These are phyloP conservation scores for Cossypha heuglini DNA, from an alignment of 2,797 vertebrate genomes.

Conservation along the genomic window DNA sequence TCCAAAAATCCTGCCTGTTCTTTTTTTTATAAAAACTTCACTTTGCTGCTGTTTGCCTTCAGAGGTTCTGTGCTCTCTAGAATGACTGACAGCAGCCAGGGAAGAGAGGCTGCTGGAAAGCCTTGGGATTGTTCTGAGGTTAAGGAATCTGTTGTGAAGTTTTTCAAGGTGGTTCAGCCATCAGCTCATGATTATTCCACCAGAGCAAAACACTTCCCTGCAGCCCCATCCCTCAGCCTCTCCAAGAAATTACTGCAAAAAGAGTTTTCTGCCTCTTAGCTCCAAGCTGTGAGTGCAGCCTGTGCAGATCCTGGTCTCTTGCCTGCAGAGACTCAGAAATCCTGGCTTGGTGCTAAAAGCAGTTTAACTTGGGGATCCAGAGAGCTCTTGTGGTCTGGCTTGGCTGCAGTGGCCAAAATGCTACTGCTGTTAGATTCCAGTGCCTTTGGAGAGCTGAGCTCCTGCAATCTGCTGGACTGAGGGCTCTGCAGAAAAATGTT, in stretches of 20 bases:
- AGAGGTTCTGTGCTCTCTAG: background rate
- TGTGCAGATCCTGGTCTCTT: background rate
- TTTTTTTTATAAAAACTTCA: background rate
- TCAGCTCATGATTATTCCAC: background rate
- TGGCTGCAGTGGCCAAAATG: constrained; percentile 15
- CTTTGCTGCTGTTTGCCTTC: background rate
- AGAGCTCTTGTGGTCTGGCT: background rate
- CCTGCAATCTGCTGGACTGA: background rate
- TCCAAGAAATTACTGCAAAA: background rate
- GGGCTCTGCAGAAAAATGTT: background rate
- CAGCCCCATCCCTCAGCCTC: background rate
- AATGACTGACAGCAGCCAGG: background rate
- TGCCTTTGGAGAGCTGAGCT: background rate
- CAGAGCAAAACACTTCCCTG: background rate
- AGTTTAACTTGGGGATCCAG: background rate
- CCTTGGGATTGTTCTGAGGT: background rate
- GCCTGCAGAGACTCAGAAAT: background rate
- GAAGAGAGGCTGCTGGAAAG: background rate
- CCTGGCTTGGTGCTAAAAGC: background rate
- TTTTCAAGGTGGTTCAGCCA: background rate
- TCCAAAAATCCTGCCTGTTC: background rate
- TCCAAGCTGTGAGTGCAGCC: background rate
- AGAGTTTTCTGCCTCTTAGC: background rate
- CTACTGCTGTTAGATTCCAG: constrained; percentile 22
- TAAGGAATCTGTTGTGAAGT: background rate